These are phyloP conservation scores for Cavia porcellus DNA, from an alignment of 2,113 vertebrate species.

Conservation along the genomic window DNA sequence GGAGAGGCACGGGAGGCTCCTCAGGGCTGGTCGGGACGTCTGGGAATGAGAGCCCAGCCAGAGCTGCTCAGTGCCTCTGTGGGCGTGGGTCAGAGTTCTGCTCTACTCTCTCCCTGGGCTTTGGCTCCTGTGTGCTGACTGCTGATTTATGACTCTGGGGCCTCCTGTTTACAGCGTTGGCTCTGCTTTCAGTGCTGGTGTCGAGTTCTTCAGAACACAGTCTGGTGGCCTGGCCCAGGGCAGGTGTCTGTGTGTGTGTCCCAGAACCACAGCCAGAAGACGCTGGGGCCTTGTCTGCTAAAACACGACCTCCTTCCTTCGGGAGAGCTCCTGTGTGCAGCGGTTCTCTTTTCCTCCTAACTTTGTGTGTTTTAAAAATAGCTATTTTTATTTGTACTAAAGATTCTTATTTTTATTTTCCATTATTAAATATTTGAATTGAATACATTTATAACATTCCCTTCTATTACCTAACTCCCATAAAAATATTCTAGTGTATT, in stretches of 20 bases:
- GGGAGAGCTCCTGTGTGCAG: neutral
- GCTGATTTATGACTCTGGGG: conserved; percentile 2
- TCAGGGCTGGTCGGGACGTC: neutral
- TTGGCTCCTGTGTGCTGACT: neutral
- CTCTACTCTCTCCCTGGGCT: neutral
- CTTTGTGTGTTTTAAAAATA: conserved; percentile 25
- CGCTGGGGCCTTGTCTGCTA: neutral
- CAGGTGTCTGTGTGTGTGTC: neutral
- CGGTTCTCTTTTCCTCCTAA: neutral
- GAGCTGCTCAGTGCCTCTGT: neutral
- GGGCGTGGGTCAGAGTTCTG: neutral
- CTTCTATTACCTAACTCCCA: neutral
- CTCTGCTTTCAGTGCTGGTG: neutral
- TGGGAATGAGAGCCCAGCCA: neutral
- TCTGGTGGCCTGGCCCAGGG: neutral
- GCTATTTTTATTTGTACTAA: conserved; percentile 49
- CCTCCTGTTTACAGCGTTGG: neutral
- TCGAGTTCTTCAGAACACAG: neutral
- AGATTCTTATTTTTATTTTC: conserved; percentile 33
- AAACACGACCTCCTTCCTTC: rapidly evolving
- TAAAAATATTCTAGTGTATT: neutral
- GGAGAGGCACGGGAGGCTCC: neutral
- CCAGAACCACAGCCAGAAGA: neutral
- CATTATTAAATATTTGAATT: conserved; percentile 38
- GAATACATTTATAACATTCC: neutral